Evolutionary conservation across 2,113 vertebrate genomes (phyloP).

Genomic region (Mystacornis crossleyi): DNA sequence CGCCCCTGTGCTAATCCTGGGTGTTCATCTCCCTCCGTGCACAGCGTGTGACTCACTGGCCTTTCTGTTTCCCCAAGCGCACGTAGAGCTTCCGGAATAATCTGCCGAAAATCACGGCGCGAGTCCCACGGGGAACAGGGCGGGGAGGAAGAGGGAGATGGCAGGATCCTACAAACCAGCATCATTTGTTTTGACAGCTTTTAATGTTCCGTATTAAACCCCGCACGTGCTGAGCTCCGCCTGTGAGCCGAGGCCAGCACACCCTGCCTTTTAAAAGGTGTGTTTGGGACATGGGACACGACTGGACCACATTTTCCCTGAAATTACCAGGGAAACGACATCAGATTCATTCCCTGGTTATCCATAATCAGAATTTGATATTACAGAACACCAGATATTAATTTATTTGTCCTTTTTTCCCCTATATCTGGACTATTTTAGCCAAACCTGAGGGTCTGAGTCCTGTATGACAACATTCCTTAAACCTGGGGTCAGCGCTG

Average conservation of each 20-base stretch:
- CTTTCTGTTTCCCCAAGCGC: background rate
- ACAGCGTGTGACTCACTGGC: background rate
- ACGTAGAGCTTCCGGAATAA: background rate
- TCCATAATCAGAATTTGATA: background rate
- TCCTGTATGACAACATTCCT: background rate
- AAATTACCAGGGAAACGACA: background rate
- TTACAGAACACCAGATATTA: background rate
- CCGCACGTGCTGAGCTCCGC: background rate
- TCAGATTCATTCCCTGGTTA: background rate
- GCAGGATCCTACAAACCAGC: background rate
- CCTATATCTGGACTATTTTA: background rate
- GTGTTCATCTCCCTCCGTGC: background rate
- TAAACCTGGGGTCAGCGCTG: background rate
- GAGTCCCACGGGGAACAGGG: background rate
- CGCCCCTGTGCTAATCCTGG: background rate
- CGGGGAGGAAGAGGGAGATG: conserved; percentile 60
- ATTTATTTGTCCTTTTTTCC: background rate
- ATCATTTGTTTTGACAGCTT: conserved; percentile 57
- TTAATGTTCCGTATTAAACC: background rate
- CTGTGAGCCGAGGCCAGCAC: background rate
- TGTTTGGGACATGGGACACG: background rate
- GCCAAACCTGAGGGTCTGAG: background rate
- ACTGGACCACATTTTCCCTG: accelerated
- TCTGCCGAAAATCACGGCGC: conserved; percentile 16
- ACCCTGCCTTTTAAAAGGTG: background rate